Evolutionary conservation across 2,113 vertebrate genomes (phyloP).

Genomic region (Monarcha castaneiventris): DNA sequence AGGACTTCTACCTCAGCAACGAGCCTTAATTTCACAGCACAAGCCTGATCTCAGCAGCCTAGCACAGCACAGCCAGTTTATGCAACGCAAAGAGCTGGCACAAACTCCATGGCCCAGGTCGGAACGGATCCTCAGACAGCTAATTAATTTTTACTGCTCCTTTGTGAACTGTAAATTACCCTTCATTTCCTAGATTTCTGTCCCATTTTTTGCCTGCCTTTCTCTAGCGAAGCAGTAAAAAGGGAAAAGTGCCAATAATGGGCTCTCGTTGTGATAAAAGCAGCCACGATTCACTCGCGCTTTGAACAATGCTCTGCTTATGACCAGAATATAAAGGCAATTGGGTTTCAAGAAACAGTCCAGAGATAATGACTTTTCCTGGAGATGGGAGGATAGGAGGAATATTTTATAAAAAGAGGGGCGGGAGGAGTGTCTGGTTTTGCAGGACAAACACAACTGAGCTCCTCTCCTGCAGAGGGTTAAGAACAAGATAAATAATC

Average conservation of each 20-base stretch:
- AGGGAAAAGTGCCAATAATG: conserved; percentile 54
- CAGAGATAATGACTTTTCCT: conserved; percentile 42
- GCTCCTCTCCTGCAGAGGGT: background rate
- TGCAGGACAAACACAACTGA: background rate
- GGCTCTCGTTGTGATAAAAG: conserved; percentile 32
- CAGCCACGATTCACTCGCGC: background rate
- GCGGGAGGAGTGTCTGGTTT: background rate
- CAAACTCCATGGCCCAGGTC: background rate
- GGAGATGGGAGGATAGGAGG: conserved; percentile 6
- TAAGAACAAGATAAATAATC: conserved; percentile 10
- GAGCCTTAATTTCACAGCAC: conserved; percentile 20
- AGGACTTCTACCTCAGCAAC: conserved; percentile 8
- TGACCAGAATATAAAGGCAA: conserved; percentile 47
- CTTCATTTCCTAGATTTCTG: conserved; percentile 67
- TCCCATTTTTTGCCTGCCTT: conserved; percentile 38
- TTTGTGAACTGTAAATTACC: conserved; percentile 69
- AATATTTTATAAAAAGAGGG: background rate
- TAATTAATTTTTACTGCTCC: conserved; percentile 69
- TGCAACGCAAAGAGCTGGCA: conserved; percentile 24
- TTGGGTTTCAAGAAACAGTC: conserved; percentile 24
- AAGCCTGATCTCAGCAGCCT: conserved; percentile 1
- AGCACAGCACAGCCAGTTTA: conserved; percentile 1
- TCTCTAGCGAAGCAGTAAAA: conserved; percentile 47
- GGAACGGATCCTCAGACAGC: conserved; percentile 54
- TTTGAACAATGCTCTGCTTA: conserved; percentile 31